Evolutionary conservation across 1,140 invertebrate species (phyloP).

Genomic region (Metopolophium dirhodum): DNA sequence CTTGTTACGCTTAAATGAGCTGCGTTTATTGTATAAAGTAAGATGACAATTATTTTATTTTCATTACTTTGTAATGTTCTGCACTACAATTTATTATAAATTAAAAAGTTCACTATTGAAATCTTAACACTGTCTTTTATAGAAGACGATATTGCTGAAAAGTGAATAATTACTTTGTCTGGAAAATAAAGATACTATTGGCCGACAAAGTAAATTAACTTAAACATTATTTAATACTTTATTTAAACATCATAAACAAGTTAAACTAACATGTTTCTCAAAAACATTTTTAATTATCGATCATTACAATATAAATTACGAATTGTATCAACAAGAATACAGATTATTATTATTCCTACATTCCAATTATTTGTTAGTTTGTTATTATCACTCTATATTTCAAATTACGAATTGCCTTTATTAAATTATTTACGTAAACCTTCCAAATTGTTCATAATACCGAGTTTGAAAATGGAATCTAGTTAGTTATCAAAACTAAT

Average conservation of each 20-base stretch:
- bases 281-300: background rate
- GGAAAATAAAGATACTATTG: constrained; percentile 16
- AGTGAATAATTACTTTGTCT: constrained; percentile 3
- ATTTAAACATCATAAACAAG: background rate
- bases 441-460: constrained; percentile 46
- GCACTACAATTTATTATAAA: background rate
- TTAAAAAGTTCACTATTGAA: background rate
- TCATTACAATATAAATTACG: background rate
- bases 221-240: background rate
- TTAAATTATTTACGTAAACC: constrained; percentile 51
- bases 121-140: background rate
- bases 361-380: constrained; percentile 10
- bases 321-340: background rate
- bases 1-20: too few species aligned
- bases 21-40: background rate
- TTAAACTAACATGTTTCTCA: background rate
- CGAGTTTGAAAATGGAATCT: constrained; percentile 48
- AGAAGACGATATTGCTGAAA: background rate
- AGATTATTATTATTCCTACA: background rate
- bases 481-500: constrained; percentile 53
- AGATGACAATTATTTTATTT: background rate
- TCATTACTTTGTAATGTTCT: background rate
- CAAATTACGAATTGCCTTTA: constrained; percentile 41
- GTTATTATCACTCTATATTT: background rate
- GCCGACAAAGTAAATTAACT: background rate